Percentiles rank a stretch among this genome's conserved stretches.
phyloP scores from a whole-genome alignment of 2,888 invertebrate species.

The Smittia sp. region DNA sequence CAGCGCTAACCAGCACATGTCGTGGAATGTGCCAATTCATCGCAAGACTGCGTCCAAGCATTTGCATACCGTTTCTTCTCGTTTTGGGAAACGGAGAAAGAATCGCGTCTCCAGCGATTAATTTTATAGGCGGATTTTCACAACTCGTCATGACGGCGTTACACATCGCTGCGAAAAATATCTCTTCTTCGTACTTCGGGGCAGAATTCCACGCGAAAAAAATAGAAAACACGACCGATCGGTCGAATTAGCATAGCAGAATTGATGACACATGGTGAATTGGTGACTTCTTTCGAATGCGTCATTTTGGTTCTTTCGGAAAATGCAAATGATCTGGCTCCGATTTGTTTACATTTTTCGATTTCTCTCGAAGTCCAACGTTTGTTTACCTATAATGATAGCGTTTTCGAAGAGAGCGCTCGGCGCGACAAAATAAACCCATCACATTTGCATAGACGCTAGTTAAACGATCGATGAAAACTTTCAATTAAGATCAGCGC shows the following conservation, averaged over 20 bases:
- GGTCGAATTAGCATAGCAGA: neutral
- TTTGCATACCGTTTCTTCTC: constrained; percentile 6
- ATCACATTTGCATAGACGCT: too few relatives aligned
- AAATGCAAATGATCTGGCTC: too few relatives aligned
- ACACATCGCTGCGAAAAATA: neutral
- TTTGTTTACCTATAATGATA: too few relatives aligned
- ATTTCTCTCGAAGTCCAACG: too few relatives aligned
- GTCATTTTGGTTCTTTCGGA: too few relatives aligned
- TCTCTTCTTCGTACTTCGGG: neutral
- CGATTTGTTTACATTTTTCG: too few relatives aligned
- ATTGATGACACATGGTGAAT: neutral
- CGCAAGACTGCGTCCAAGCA: neutral
- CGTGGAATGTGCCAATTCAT: constrained; percentile 23
- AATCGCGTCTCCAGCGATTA: neutral
- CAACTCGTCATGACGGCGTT: neutral
- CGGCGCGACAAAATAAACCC: too few relatives aligned
- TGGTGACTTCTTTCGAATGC: too few relatives aligned
- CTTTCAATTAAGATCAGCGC: too few relatives aligned
- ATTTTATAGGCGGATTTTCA: constrained; percentile 14
- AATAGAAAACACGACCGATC: neutral
- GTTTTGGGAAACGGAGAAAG: neutral
- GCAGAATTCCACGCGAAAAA: neutral
- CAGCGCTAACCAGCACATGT: neutral
- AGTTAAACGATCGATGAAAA: too few relatives aligned
- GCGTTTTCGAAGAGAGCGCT: too few relatives aligned